phyloP scores from a whole-genome alignment of 2,113 vertebrate genomes.

The Ranitomeya variabilis region DNA sequence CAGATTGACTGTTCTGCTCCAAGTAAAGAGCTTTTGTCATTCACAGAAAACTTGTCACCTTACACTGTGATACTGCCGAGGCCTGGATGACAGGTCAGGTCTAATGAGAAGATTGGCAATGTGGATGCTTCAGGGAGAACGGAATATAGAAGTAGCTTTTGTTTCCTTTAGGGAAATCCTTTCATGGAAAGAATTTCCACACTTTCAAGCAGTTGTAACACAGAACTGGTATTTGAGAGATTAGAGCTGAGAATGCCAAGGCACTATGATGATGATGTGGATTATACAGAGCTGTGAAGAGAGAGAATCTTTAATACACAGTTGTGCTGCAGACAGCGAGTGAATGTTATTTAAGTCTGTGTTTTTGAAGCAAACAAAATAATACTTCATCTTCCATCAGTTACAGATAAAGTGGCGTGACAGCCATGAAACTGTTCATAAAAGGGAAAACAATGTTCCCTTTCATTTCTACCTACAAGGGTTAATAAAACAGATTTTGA shows the following conservation, averaged over 20 bases:
- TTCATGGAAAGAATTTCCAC: constrained; percentile 60
- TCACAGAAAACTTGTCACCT: constrained; percentile 68
- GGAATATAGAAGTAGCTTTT: constrained; percentile 62
- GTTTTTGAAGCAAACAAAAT: constrained; percentile 54
- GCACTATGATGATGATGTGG: constrained; percentile 32
- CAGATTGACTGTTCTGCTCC: constrained; percentile 71
- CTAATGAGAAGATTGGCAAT: constrained; percentile 72
- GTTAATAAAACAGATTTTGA: constrained; percentile 57
- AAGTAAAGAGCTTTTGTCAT: constrained; percentile 74
- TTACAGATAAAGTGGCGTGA: constrained; percentile 54
- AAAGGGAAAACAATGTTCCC: constrained; percentile 54
- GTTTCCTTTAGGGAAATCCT: constrained; percentile 67
- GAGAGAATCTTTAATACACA: constrained; percentile 48
- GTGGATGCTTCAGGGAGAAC: constrained; percentile 58
- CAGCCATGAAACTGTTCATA: constrained; percentile 54
- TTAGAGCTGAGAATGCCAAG: constrained; percentile 46
- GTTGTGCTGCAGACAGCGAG: constrained; percentile 44
- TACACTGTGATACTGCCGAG: constrained; percentile 66
- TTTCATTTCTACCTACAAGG: constrained; percentile 52
- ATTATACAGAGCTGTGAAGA: constrained; percentile 45
- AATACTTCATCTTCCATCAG: constrained; percentile 53
- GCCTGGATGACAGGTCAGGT: constrained; percentile 65
- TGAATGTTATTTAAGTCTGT: constrained; percentile 52
- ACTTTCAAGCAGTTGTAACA: constrained; percentile 56
- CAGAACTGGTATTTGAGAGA: constrained; percentile 57